Evolutionary conservation across 2,797 vertebrate genomes (phyloP).

Genomic region (Euthynnus affinis): DNA sequence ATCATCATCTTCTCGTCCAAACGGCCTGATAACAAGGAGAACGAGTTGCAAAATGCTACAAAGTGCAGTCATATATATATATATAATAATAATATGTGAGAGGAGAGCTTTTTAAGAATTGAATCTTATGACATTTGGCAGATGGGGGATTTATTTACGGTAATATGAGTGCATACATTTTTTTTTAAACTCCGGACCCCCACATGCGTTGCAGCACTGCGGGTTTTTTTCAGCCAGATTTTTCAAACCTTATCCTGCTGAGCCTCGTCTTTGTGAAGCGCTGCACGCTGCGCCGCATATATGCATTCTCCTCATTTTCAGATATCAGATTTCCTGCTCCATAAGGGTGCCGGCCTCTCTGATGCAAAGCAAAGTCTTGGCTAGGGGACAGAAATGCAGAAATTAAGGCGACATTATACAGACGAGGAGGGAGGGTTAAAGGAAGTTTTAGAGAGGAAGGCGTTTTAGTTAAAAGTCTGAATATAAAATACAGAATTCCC

Average conservation of each 20-base stretch:
- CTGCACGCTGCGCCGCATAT: slow-evolving; percentile 28
- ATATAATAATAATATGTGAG: not conserved
- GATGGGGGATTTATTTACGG: not conserved
- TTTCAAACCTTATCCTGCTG: slow-evolving; percentile 5
- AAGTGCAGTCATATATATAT: not conserved
- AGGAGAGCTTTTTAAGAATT: not conserved
- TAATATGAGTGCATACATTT: not conserved
- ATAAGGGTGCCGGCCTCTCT: not conserved
- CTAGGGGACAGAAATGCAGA: slow-evolving; percentile 1
- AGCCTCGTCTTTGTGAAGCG: slow-evolving; percentile 7
- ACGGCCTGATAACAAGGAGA: slow-evolving; percentile 2
- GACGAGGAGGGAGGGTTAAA: slow-evolving; percentile 11
- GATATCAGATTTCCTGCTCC: slow-evolving; percentile 29
- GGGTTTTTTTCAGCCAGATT: slow-evolving; percentile 9
- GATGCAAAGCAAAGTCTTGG: not conserved
- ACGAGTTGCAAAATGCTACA: slow-evolving; percentile 8
- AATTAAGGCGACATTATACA: slow-evolving; percentile 25
- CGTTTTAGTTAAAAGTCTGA: slow-evolving; percentile 15
- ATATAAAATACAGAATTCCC: slow-evolving; percentile 21
- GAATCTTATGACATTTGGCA: not conserved
- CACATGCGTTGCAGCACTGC: not conserved
- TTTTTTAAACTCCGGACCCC: not conserved
- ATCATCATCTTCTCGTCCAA: slow-evolving; percentile 8
- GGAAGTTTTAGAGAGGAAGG: slow-evolving; percentile 7
- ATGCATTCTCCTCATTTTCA: slow-evolving; percentile 26